Base-by-base conservation (phyloP, 2,113 vertebrate species). In the Halichoeres trimaculatus region DNA sequence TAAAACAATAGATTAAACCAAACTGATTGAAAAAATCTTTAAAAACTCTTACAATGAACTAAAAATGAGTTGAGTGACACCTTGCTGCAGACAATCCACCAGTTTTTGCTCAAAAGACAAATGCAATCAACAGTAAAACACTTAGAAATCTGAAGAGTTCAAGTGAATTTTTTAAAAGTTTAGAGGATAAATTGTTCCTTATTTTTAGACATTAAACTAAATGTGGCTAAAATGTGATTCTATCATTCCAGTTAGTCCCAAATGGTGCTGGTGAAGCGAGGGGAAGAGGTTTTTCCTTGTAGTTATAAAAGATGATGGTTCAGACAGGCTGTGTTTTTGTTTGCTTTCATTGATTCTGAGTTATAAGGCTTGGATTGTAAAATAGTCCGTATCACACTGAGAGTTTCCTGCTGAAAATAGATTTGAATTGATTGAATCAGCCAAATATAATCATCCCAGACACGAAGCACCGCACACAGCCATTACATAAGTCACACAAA, bases 401-500 rank as follows among this genome's bases (percentile, higher is more conserved):
- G 69, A 70, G 47, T 72, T 80, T 62, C 53, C 59, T 17, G 36
- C 41, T 85, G 73, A 84, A 84, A 79, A 78, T 84, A 84, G 61
- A 59, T 76, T 41, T 63, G 35, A 47, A 64, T 67, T 81, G 77
- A 87, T 63, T 74, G 36, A 84, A 73, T 81, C 20, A 70, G 70
- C 61, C 60, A 35, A 73, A 84, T 48, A 54, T 43, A 72, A 80
- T 82, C 30, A 62, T 66, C 60, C 57, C 54, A 77, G 56, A 66
- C 54, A 41, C 61, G 1, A n/a, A 62, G 59, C 64, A 62, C 41
- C 41, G 62, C 57, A 41, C 16, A 20, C 20, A 50, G 22, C 70
- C 78, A 85, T 80, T 78, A 80, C 59, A 70, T 10, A 81, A 86
- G 61, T 79, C 53, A 78, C 63, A 85, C 70, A 82, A 86, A 75